A percentile compares a stretch with the other conserved stretches of the same genome.
Evolutionary conservation across 2,888 invertebrate genomes (phyloP).

Genomic region (Caenorhabditis plicata): DNA sequence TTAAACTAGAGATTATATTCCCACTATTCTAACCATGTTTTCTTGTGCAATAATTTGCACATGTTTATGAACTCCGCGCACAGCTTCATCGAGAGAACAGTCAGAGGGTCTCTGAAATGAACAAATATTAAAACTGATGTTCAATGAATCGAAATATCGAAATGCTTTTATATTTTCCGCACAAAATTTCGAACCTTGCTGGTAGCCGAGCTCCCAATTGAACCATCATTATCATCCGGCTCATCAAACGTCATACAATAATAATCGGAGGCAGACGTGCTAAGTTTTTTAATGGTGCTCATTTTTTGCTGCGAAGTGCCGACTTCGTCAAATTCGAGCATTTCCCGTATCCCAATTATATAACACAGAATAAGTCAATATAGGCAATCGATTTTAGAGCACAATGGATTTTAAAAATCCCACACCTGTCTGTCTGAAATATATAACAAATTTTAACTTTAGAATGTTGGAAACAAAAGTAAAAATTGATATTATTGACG

Average conservation of each 20-base stretch:
- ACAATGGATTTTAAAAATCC: neutral
- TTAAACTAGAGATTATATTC: neutral
- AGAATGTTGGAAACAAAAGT: slow-evolving; percentile 2
- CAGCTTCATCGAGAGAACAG: slow-evolving; percentile 40
- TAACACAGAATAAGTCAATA: too few species aligned
- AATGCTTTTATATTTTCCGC: neutral
- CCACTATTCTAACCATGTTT: slow-evolving; percentile 37
- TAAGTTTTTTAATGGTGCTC: too few species aligned
- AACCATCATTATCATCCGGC: slow-evolving; percentile 34
- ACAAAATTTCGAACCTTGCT: slow-evolving; percentile 30
- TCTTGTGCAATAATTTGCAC: slow-evolving; percentile 43
- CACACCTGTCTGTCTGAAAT: neutral
- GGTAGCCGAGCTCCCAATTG: slow-evolving; percentile 17
- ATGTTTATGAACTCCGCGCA: slow-evolving; percentile 36
- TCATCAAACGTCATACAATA: slow-evolving; percentile 52
- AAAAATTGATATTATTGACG: slow-evolving; percentile 15
- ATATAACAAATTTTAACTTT: slow-evolving; percentile 4
- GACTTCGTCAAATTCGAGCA: slow-evolving; percentile 32
- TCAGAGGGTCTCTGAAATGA: slow-evolving; percentile 50
- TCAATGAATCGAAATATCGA: neutral
- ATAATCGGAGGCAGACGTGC: slow-evolving; percentile 36
- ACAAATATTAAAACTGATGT: too few species aligned
- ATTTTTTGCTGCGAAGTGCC: slow-evolving; percentile 22
- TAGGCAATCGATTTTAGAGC: too few species aligned
- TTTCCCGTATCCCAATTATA: too few species aligned